phyloP scores from a whole-genome alignment of 2,797 vertebrate species.

The Poeciliopsis turneri region DNA sequence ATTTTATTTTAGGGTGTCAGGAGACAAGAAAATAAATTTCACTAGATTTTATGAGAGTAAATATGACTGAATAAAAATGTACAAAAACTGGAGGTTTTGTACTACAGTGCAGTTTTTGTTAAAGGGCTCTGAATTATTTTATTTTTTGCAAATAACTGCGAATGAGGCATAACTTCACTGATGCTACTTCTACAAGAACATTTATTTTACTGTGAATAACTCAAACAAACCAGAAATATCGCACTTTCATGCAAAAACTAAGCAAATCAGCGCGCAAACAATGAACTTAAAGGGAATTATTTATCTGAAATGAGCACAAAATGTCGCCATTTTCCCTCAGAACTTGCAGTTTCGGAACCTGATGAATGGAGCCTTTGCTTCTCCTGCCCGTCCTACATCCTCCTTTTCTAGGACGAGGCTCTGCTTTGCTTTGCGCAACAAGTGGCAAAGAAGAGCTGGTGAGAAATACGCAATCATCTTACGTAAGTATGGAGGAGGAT shows the following conservation, averaged over 20 bases:
- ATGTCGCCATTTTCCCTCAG: constrained; percentile 38
- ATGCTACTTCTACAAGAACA: not conserved
- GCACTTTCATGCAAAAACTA: not conserved
- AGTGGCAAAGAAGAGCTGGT: constrained; percentile 51
- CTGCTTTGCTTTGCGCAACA: constrained; percentile 69
- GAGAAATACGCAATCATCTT: constrained; percentile 77
- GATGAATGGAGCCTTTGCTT: not conserved
- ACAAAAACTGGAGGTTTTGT: not conserved
- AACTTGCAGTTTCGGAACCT: constrained; percentile 12
- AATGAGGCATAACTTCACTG: not conserved
- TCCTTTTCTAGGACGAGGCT: constrained; percentile 61
- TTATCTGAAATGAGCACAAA: constrained; percentile 28
- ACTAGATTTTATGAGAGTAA: not conserved
- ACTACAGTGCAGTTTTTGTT: not conserved
- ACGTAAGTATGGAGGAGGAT: constrained; percentile 72
- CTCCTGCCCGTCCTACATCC: constrained; percentile 37
- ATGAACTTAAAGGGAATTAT: not conserved
- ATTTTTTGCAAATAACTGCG: not conserved
- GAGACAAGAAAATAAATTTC: not conserved
- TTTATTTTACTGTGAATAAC: not conserved
- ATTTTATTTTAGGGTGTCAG: not conserved
- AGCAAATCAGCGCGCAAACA: not conserved
- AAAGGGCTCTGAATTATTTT: not conserved
- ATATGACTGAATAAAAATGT: not conserved
- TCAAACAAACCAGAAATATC: not conserved